These are phyloP conservation scores for Probosciger aterrimus DNA, from an alignment of 2,113 vertebrate species.

Conservation along the genomic window DNA sequence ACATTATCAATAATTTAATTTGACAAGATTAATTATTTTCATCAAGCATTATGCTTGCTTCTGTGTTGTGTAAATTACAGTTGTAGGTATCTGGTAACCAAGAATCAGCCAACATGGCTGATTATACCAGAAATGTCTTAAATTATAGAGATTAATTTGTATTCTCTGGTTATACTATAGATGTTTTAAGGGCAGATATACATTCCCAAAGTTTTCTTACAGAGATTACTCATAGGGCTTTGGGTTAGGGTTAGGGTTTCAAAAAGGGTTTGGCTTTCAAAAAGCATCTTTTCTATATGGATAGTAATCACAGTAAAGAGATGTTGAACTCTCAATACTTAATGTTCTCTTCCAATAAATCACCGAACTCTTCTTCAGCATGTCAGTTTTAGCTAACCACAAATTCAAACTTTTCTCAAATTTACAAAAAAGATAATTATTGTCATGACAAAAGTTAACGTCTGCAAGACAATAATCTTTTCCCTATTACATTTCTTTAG, in stretches of 20 bases:
- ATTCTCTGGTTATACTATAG: not conserved
- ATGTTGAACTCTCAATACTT: not conserved
- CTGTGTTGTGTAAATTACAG: not conserved
- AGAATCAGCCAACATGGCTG: not conserved
- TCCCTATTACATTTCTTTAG: not conserved
- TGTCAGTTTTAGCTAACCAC: not conserved
- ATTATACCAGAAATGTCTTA: not conserved
- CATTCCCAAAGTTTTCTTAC: conserved; percentile 5
- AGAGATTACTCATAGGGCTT: not conserved
- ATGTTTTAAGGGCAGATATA: conserved; percentile 39
- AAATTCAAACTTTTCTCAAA: not conserved
- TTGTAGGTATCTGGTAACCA: not conserved
- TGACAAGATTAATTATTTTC: conserved; percentile 35
- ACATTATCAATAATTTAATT: conserved; percentile 32
- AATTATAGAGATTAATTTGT: not conserved
- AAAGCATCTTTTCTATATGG: not conserved
- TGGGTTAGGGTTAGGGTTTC: not conserved
- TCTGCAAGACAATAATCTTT: not conserved
- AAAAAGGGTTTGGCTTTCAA: conserved; percentile 10
- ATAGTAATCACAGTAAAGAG: not conserved
- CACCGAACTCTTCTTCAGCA: not conserved
- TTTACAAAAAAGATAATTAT: not conserved
- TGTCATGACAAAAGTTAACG: not conserved
- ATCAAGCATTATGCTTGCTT: not conserved
- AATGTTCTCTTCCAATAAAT: not conserved